Evolutionary conservation across 1,140 invertebrate species (phyloP).

Genomic region (Drosophila tropicalis): DNA sequence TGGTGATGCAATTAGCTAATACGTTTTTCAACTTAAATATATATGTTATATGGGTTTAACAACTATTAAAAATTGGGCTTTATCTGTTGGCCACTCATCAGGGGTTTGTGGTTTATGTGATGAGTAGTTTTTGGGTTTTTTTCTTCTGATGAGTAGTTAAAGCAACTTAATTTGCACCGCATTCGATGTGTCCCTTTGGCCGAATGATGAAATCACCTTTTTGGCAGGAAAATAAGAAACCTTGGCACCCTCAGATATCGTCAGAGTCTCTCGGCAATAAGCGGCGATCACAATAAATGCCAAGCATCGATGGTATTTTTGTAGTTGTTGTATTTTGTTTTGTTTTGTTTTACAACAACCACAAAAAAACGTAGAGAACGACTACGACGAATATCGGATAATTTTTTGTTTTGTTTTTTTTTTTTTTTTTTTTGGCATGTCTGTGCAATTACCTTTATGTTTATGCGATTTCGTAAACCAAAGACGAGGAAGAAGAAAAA

Average conservation of each 20-base stretch:
- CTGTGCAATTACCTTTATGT: conserved; percentile 80
- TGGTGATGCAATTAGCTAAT: too few relatives aligned
- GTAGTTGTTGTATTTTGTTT: conserved; percentile 6
- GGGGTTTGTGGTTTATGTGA: too few relatives aligned
- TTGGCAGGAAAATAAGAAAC: conserved; percentile 58
- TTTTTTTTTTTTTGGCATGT: conserved; percentile 59
- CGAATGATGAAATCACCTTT: conserved; percentile 29
- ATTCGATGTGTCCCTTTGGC: not conserved
- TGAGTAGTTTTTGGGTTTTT: too few relatives aligned
- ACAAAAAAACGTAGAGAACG: conserved; percentile 13
- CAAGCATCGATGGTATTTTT: conserved; percentile 70
- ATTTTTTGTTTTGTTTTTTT: conserved; percentile 38
- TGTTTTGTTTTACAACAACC: conserved; percentile 43
- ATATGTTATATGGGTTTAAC: too few relatives aligned
- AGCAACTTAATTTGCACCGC: conserved; percentile 13
- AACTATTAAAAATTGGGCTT: too few relatives aligned
- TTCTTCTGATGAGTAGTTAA: too few relatives aligned
- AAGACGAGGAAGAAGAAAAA: conserved; percentile 15
- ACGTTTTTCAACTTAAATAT: too few relatives aligned
- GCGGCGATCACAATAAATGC: conserved; percentile 77
- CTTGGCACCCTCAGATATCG: conserved; percentile 66
- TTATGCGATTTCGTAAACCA: conserved; percentile 69
- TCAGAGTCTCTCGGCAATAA: conserved; percentile 52
- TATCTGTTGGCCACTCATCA: too few relatives aligned
- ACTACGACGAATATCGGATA: conserved; percentile 63